Base-by-base conservation (phyloP, 2,888 invertebrate species). In the Incurvaria masculella region DNA sequence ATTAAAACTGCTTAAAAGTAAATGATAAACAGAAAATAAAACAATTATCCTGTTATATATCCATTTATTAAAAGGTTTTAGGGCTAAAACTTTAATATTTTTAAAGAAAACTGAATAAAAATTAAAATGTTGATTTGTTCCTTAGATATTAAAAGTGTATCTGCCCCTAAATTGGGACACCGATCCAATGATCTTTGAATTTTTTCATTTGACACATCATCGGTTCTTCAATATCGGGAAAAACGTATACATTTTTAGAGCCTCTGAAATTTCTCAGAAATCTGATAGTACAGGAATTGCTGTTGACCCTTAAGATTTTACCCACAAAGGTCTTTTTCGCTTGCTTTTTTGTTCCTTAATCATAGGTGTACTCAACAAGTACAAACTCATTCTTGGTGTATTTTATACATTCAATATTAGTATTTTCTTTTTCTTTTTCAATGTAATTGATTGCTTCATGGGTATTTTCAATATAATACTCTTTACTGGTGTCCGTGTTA, bases 311-410 rank as follows among this genome's bases (percentile, higher is more conserved):
- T 40, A 8, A 8, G 18, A 40, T 40, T 40, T 40, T 40, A 40
- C 40, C 16, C 4, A 40, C 14, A 40, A 17, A 40, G 5, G 6
- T 40, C 21, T 44, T 44, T 44, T 16, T 6, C 11, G 17, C 21
- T 21, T 44, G 3, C 16, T 27, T 20, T 23, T 44, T 44, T 11
- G 10, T 44, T 21, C 26, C 44, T 23, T 44, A n/a, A 21, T 44
- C 26, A 23, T 44, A 44, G 23, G 21, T 21, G 21, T 21, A 23
- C 17, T 27, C 26, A 14, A 44, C 27, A 14, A 21, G 14, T 16
- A 44, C 27, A 17, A 44, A 44, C 19, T 44, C 44, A 44, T 44
- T 44, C 21, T 44, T 23, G 16, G 23, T 44, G 21, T 10, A 42
- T 17, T 42, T 44, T 20, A 14, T 11, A 27, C 14, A 20, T 44